Evolutionary conservation across 1,140 invertebrate species (phyloP).

Genomic region (Zaprionus africanus): DNA sequence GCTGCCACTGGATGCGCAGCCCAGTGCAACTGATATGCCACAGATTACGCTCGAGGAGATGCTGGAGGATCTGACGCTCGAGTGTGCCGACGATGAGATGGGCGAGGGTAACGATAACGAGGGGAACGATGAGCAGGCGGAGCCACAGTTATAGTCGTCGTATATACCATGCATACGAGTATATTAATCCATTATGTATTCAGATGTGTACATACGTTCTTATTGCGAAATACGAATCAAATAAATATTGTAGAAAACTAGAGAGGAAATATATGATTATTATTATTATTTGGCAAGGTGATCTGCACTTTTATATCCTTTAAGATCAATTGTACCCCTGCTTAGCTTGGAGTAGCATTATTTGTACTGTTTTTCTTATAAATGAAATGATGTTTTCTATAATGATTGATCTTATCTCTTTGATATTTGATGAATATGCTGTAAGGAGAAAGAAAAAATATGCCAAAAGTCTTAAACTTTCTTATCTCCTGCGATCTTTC

Average conservation of each 20-base stretch:
- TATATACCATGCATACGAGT: background rate
- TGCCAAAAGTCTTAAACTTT: too few relatives aligned
- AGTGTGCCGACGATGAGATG: conserved; percentile 89
- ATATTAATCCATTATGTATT: conserved; percentile 41
- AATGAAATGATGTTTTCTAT: too few relatives aligned
- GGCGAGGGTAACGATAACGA: conserved; percentile 80
- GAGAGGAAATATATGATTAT: too few relatives aligned
- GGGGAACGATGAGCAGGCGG: conserved; percentile 31
- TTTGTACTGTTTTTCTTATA: too few relatives aligned
- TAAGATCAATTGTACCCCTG: too few relatives aligned
- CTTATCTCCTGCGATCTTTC: too few relatives aligned
- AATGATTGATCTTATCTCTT: too few relatives aligned
- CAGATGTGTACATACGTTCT: conserved; percentile 25
- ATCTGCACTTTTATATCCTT: too few relatives aligned
- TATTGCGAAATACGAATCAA: conserved; percentile 14
- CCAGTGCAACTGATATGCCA: conserved; percentile 89
- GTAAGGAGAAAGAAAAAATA: too few relatives aligned
- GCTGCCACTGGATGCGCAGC: conserved; percentile 88
- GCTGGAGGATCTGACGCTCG: conserved; percentile 96
- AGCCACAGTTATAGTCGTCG: conserved; percentile 51
- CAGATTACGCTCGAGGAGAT: conserved; percentile 97
- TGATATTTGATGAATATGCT: too few relatives aligned
- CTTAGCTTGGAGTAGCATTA: too few relatives aligned
- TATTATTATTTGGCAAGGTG: too few relatives aligned
- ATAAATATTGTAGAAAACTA: conserved; percentile 5